A percentile compares a stretch with the other conserved stretches of the same genome.
Evolutionary conservation across 64 coral and sea anemone genomes (phyloP).

Genomic region (Montipora efflorescens): DNA sequence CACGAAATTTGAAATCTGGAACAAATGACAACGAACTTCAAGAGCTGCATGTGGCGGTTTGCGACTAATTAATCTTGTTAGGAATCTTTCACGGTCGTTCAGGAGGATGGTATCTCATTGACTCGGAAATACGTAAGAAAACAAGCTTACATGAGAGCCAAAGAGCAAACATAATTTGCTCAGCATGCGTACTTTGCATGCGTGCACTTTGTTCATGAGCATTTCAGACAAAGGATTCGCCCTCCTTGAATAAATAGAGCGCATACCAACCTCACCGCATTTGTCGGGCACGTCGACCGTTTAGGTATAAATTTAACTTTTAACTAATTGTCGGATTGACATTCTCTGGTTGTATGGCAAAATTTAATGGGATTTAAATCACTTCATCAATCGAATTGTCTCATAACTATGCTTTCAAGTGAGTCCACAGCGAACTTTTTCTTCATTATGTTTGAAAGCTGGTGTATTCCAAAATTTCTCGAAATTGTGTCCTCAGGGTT

Average conservation of each 20-base stretch:
- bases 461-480: too few relatives aligned
- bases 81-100: background rate
- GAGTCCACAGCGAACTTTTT: too few relatives aligned
- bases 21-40: background rate
- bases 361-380: background rate
- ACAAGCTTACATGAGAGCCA: background rate
- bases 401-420: too few relatives aligned
- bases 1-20: background rate
- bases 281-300: background rate
- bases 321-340: background rate
- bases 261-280: background rate
- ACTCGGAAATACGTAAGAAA: constrained; percentile 7
- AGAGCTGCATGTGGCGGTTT: background rate
- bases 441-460: too few relatives aligned
- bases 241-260: constrained; percentile 3
- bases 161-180: constrained; percentile 12
- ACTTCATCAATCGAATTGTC: background rate
- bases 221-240: constrained; percentile 22
- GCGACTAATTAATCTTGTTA: constrained; percentile 8
- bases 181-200: constrained; percentile 9
- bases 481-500: too few relatives aligned
- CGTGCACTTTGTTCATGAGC: background rate
- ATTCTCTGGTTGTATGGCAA: background rate
- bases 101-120: background rate
- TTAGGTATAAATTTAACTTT: background rate